Percentiles rank a stretch among this genome's conserved stretches.
Evolutionary conservation across 2,888 invertebrate species (phyloP).

Genomic region (Antheraea assamensis): DNA sequence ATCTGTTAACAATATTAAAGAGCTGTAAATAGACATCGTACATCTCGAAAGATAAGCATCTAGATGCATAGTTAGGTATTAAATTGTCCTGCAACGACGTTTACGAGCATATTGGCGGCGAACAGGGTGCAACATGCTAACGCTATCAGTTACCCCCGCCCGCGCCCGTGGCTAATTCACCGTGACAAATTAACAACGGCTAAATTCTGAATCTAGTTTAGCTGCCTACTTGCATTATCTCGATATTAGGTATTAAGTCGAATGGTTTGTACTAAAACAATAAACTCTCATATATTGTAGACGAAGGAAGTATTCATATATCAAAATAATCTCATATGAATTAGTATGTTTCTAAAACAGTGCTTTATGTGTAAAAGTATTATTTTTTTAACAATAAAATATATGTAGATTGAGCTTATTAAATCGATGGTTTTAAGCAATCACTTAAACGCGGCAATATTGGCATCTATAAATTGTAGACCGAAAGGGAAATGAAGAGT

Average conservation of each 20-base stretch:
- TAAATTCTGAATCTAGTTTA: constrained; percentile 62
- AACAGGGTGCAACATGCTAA: constrained; percentile 79
- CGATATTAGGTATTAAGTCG: constrained; percentile 1
- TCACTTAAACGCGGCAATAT: no score
- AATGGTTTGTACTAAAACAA: constrained; percentile 3
- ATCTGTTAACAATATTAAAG: constrained; percentile 20
- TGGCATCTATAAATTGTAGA: no score
- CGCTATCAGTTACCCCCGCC: constrained; percentile 74
- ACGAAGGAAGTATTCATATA: neutral
- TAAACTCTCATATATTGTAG: neutral
- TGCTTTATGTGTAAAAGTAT: no score
- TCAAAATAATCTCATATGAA: neutral
- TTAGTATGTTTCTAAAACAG: neutral
- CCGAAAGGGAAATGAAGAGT: no score
- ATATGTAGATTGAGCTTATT: neutral
- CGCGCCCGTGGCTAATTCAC: constrained; percentile 75
- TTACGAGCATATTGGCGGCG: constrained; percentile 78
- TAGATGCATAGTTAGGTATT: constrained; percentile 70
- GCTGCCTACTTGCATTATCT: constrained; percentile 19
- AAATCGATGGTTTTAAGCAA: neutral
- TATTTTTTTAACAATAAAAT: neutral
- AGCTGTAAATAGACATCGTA: constrained; percentile 24
- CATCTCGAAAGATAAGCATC: constrained; percentile 59
- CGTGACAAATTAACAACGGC: constrained; percentile 81
- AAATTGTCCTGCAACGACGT: constrained; percentile 71